A percentile compares a stretch with the other conserved stretches of the same genome.
Conservation (phyloP, 2,888 invertebrate genomes). For the Archips crataeganus region DNA sequence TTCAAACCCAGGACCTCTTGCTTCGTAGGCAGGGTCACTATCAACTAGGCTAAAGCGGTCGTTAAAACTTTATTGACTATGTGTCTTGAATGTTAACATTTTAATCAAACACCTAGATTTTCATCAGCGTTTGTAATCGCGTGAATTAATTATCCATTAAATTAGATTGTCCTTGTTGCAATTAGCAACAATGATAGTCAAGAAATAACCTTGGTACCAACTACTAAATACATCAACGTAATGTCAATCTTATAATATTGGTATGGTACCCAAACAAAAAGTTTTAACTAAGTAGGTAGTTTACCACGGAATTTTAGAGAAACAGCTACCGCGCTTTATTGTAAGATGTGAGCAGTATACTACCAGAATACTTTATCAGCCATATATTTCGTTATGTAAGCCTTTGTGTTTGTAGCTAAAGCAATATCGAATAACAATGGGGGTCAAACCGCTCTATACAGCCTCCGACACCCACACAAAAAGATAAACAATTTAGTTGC, state of each 20-base stretch:
- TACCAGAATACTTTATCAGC: background rate
- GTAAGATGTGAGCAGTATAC: too few species aligned
- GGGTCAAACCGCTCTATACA: background rate
- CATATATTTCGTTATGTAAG: background rate
- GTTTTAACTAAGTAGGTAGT: too few species aligned
- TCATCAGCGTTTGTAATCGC: constrained; percentile 5
- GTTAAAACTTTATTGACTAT: background rate
- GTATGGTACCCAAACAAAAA: too few species aligned
- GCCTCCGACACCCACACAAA: background rate
- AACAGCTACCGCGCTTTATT: too few species aligned
- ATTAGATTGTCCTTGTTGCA: constrained; percentile 24
- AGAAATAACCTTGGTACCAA: constrained; percentile 5
- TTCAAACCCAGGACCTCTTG: too few species aligned
- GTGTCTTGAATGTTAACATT: background rate
- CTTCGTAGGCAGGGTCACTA: too few species aligned
- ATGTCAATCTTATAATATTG: too few species aligned
- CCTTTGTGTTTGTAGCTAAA: background rate
- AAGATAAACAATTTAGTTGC: constrained; percentile 11
- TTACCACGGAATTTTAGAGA: too few species aligned
- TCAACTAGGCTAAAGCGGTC: too few species aligned
- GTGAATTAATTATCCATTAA: constrained; percentile 9
- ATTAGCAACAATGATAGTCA: constrained; percentile 5
- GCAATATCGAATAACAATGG: constrained; percentile 14
- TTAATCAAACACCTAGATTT: background rate
- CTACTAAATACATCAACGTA: too few species aligned